Base-by-base conservation (phyloP, 2,888 invertebrate genomes). In the Eucera pruinosa region DNA sequence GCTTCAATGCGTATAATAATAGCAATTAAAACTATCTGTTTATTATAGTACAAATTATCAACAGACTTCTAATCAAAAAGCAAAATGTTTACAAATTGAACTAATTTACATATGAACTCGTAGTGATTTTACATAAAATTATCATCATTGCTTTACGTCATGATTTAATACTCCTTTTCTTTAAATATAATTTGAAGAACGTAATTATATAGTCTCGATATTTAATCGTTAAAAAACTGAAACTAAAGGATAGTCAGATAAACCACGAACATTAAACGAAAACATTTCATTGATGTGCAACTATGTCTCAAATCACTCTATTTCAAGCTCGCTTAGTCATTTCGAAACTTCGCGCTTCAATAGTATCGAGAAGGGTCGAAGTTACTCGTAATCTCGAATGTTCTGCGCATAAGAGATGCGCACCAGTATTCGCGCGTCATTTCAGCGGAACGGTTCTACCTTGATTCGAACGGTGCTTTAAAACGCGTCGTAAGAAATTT, bases 41-140 rank as follows among this genome's bases (percentile, higher is more conserved):
- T 69, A 69, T 75, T 43, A 48, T 75, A n/a, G n/a, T n/a, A 69
- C 65, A 78, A 61, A 61, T 27, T 60, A 55, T 30, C 18, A 69
- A 48, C 20, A 78, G 55, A 55, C 30, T 50, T 57, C 36, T 60
- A 52, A 62, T 62, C n/a, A 30, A 6, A 18, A 77, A 55, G 43
- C 60, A n/a, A 58, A 64, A 23, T 58, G 33, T 45, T 39, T 55
- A 66, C 25, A 62, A 57, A 70, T 15, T 20, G 11, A 76, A 65
- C 41, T 69, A 54, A 58, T 68, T 52, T 64, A 67, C 67, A 77
- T 52, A 58, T 62, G 67, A 77, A 74, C 67, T 72, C 6, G 2
- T 30, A 9, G 18, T 41, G 48, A 30, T 30, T 45, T 11, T n/a
- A 18, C 25, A 6, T 43, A 45, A 78, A 33, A 55, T 60, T 43